Percentiles rank a stretch among this genome's conserved stretches.
Evolutionary conservation across 2,888 invertebrate species (phyloP).

Genomic region (Pristionchus mayeri): DNA sequence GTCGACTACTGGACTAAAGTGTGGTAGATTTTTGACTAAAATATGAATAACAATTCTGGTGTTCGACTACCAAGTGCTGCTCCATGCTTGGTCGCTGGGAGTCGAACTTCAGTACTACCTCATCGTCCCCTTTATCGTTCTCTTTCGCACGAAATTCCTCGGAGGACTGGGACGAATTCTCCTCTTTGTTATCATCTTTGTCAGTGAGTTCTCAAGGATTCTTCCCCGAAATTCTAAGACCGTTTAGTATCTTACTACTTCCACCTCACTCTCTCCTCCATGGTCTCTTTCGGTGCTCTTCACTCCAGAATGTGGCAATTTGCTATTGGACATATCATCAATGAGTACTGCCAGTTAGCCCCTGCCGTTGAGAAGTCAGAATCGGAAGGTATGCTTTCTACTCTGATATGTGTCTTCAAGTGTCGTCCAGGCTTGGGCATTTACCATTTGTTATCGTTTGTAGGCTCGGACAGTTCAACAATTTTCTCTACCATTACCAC

Average conservation of each 20-base stretch:
- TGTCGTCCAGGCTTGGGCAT: no score
- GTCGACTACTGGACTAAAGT: conserved; percentile 48
- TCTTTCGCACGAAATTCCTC: not conserved
- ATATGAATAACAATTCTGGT: not conserved
- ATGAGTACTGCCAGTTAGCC: conserved; percentile 1
- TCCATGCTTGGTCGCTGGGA: conserved; percentile 47
- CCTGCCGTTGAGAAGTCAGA: not conserved
- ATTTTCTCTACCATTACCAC: not conserved
- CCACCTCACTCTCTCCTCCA: conserved; percentile 6
- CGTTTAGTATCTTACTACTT: conserved; percentile 14
- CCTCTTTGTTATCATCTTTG: not conserved
- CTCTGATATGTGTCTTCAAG: no score
- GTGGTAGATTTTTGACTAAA: not conserved
- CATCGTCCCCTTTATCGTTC: conserved; percentile 42
- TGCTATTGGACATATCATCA: conserved; percentile 7
- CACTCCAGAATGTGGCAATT: conserved; percentile 37
- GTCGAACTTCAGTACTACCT: conserved; percentile 48
- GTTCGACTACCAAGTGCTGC: conserved; percentile 39
- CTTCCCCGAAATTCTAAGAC: not conserved
- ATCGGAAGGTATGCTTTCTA: not conserved
- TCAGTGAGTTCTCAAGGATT: not conserved
- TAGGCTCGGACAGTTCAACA: not conserved
- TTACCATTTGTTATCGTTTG: not conserved
- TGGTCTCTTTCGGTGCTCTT: conserved; percentile 4
- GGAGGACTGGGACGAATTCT: not conserved